phyloP scores from a whole-genome alignment of 2,888 invertebrate genomes.

The Lasioglossum lativentre region DNA sequence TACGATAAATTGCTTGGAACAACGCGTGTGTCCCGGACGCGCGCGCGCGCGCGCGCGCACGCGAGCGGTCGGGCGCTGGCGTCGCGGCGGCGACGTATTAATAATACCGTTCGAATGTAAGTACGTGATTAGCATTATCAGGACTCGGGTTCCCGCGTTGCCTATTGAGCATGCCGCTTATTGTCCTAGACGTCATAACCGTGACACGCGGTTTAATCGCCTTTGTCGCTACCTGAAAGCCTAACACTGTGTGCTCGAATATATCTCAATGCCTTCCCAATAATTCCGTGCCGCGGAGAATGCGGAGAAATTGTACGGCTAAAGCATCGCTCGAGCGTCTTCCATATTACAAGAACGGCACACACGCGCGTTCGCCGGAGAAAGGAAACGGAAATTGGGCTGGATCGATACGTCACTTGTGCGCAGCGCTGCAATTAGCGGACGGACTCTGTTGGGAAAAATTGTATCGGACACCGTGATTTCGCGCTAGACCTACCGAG shows the following conservation, averaged over 20 bases:
- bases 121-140: slow-evolving; percentile 60
- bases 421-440: slow-evolving; percentile 31
- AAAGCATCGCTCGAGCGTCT: slow-evolving; percentile 42
- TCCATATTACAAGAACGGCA: slow-evolving; percentile 53
- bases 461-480: neutral
- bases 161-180: slow-evolving; percentile 54
- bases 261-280: slow-evolving; percentile 67
- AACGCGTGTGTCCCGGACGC: slow-evolving; percentile 22
- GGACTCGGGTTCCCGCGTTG: slow-evolving; percentile 8
- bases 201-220: slow-evolving; percentile 66
- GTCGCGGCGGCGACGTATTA: slow-evolving; percentile 40
- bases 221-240: slow-evolving; percentile 61
- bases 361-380: slow-evolving; percentile 34
- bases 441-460: neutral
- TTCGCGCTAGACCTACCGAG: neutral
- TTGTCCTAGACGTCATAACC: slow-evolving; percentile 58
- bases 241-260: slow-evolving; percentile 54
- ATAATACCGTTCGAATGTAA: slow-evolving; percentile 50
- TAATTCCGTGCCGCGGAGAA: slow-evolving; percentile 63
- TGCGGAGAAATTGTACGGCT: slow-evolving; percentile 45
- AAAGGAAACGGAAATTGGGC: slow-evolving; percentile 57
- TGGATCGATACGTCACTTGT: slow-evolving; percentile 43
- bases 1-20: slow-evolving; percentile 44
- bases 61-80: too few relatives aligned
- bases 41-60: slow-evolving; percentile 34